Base-by-base conservation (phyloP, 92 coral and sea anemone species). In the Muricea muricata region DNA sequence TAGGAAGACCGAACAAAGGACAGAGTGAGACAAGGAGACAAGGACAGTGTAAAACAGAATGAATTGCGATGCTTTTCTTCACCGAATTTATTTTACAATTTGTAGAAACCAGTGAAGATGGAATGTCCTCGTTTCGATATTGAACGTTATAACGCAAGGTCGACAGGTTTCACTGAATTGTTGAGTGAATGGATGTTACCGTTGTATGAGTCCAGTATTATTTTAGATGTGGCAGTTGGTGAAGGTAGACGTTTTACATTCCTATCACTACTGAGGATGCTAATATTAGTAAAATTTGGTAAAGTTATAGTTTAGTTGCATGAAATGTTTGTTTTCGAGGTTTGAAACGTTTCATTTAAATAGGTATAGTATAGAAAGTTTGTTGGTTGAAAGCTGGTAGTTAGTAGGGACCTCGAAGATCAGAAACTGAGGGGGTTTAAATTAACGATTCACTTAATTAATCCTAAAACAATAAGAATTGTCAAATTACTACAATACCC, bases 131-230 rank as follows among this genome's bases (percentile, higher is more conserved):
- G 25, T 9, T 78, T 78, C 83, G 96, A 93, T 60, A 69, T 89
- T 23, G 97, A 96, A 13, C 93, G 97, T 20, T 17, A 73, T n/a
- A 78, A 92, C 14, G 92, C 88, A 65, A 87, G 99, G 41, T 92
- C 99, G 3, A 66, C 73, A 60, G 94, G 93, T 14, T 96, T 96
- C 87, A 90, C 97, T 7, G 99, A 96, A 69, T 91, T 88, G 31
- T 85, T 96, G 37, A 87, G 97, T 26, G 97, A 96, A 85, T 96
- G 97, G 97, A 92, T 88, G 83, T 93, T 96, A 26, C 99, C 97
- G 18, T 89, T 96, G 71, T 89, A 96, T 83, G 99, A 96, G 92
- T 93, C 95, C 20, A 93, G 94, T 74, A 77, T 88, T 40, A 89
- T 93, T n/a, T 75, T 78, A 73, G 87, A 86, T 55, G 90, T 87